phyloP scores from a whole-genome alignment of 2,888 invertebrate species.

The Dioctria linearis region DNA sequence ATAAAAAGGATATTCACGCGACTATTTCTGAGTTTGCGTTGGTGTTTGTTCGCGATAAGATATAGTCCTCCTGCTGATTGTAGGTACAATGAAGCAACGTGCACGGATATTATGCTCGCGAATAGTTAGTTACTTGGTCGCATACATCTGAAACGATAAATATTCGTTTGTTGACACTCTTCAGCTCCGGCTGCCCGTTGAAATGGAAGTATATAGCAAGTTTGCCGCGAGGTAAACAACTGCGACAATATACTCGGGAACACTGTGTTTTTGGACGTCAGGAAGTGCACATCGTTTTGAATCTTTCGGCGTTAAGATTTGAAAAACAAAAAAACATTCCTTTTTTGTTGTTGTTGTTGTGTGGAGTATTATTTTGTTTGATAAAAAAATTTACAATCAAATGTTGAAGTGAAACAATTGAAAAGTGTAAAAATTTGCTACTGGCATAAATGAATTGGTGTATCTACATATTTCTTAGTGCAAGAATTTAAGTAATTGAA shows the following conservation, averaged over 20 bases:
- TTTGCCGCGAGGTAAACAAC: constrained; percentile 22
- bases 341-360: too few relatives aligned
- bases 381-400: too few relatives aligned
- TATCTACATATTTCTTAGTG: too few relatives aligned
- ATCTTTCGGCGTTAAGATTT: not conserved
- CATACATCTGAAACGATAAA: constrained; percentile 34
- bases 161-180: constrained; percentile 17
- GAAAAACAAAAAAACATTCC: too few relatives aligned
- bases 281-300: constrained; percentile 43
- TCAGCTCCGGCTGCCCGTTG: not conserved
- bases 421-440: too few relatives aligned
- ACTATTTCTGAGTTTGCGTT: not conserved
- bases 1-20: constrained; percentile 43
- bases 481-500: too few relatives aligned
- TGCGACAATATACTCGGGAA: not conserved
- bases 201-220: not conserved
- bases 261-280: constrained; percentile 55
- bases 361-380: too few relatives aligned
- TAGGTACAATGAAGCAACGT: not conserved
- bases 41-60: constrained; percentile 36
- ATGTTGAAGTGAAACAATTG: too few relatives aligned
- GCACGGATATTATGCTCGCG: constrained; percentile 16
- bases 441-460: too few relatives aligned
- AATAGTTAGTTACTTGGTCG: not conserved
- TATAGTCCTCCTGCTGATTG: constrained; percentile 6